Evolutionary conservation across 2,113 vertebrate species (phyloP).

Genomic region (Tachysurus fulvidraco): DNA sequence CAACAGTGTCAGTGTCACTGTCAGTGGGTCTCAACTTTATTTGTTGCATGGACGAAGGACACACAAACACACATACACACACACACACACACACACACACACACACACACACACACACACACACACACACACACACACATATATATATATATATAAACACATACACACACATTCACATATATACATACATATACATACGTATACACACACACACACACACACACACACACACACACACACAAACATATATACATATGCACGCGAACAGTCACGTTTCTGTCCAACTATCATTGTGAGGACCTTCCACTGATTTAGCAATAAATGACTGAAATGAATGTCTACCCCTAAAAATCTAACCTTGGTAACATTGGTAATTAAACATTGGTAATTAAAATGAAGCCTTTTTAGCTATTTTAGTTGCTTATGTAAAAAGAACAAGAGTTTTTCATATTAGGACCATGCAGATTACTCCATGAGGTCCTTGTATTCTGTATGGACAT

Average conservation of each 20-base stretch:
- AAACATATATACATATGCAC: neutral
- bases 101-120: too few relatives aligned
- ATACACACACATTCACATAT: neutral
- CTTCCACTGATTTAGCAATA: neutral
- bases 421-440: neutral
- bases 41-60: neutral
- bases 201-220: too few relatives aligned
- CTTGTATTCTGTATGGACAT: neutral
- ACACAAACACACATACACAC: neutral
- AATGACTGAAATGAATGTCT: neutral
- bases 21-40: constrained; percentile 49
- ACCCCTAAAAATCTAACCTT: neutral
- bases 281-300: neutral
- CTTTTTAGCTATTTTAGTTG: neutral
- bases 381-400: neutral
- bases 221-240: neutral
- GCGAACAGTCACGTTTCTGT: neutral
- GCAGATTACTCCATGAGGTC: neutral
- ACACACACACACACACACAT: too few relatives aligned
- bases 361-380: too few relatives aligned
- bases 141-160: too few relatives aligned
- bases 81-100: neutral
- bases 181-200: too few relatives aligned
- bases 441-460: neutral
- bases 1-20: constrained; percentile 60